Evolutionary conservation across 1,140 invertebrate species (phyloP).

Genomic region (Trissolcus basalis): DNA sequence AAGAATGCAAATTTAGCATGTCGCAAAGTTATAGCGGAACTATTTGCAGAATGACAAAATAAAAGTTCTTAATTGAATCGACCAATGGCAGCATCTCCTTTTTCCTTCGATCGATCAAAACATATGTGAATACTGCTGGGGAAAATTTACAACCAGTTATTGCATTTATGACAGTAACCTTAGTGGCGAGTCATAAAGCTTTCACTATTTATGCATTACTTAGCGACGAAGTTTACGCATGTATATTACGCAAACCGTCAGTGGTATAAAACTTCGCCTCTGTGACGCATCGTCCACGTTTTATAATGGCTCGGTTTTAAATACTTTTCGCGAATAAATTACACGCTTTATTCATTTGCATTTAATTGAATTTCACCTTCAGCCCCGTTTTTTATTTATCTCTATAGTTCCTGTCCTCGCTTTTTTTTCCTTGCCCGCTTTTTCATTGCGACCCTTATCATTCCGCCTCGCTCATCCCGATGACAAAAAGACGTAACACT

Average conservation of each 20-base stretch:
- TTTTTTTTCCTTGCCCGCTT: slow-evolving; percentile 6
- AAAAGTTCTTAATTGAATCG: neutral
- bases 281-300: slow-evolving; percentile 34
- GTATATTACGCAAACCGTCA: slow-evolving; percentile 36
- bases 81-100: slow-evolving; percentile 13
- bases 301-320: slow-evolving; percentile 49
- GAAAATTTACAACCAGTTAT: slow-evolving; percentile 41
- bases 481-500: slow-evolving; percentile 17
- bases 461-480: slow-evolving; percentile 32
- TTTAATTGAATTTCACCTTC: slow-evolving; percentile 49
- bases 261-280: slow-evolving; percentile 36
- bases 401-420: neutral
- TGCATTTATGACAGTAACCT: slow-evolving; percentile 40
- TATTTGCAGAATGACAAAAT: no score
- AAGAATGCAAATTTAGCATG: no score
- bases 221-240: slow-evolving; percentile 50
- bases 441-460: slow-evolving; percentile 15
- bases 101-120: slow-evolving; percentile 22
- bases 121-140: slow-evolving; percentile 8
- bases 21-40: no score
- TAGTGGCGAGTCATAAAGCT: slow-evolving; percentile 19
- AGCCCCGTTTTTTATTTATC: slow-evolving; percentile 21
- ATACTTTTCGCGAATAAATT: slow-evolving; percentile 51
- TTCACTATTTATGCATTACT: slow-evolving; percentile 48
- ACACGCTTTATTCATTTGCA: slow-evolving; percentile 47